Evolutionary conservation across 2,113 vertebrate species (phyloP).

Genomic region (Uria aalge): DNA sequence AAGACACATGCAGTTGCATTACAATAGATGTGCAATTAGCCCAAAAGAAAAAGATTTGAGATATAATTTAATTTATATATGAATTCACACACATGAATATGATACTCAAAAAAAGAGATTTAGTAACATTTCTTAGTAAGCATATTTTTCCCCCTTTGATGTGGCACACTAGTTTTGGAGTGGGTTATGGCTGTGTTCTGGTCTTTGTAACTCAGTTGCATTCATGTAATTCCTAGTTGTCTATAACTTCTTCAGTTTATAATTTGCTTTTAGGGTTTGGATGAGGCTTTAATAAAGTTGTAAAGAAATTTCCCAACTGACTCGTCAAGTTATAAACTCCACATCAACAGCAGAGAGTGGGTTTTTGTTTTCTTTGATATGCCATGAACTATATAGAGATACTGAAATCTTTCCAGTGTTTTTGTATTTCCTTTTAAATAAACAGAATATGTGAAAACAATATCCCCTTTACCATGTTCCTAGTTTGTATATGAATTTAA

Average conservation of each 20-base stretch:
- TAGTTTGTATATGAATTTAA: neutral
- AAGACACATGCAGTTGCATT: neutral
- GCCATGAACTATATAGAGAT: neutral
- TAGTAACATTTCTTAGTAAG: neutral
- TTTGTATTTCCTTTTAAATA: neutral
- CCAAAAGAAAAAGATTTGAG: neutral
- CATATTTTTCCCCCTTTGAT: neutral
- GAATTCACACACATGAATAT: neutral
- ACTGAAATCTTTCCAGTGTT: neutral
- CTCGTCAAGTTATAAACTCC: neutral
- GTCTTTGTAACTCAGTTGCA: neutral
- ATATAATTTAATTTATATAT: neutral
- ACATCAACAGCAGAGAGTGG: neutral
- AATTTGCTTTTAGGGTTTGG: neutral
- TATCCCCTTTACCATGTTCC: neutral
- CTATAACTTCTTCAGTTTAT: neutral
- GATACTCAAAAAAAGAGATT: neutral
- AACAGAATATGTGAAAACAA: neutral
- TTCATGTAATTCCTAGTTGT: neutral
- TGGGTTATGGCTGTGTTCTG: neutral
- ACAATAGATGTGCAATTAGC: neutral
- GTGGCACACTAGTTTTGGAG: neutral
- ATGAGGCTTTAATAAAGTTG: neutral
- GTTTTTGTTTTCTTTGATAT: neutral
- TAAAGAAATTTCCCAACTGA: neutral